Base-by-base conservation (phyloP, 2,113 vertebrate genomes). In the Gallinago paraguaiae region DNA sequence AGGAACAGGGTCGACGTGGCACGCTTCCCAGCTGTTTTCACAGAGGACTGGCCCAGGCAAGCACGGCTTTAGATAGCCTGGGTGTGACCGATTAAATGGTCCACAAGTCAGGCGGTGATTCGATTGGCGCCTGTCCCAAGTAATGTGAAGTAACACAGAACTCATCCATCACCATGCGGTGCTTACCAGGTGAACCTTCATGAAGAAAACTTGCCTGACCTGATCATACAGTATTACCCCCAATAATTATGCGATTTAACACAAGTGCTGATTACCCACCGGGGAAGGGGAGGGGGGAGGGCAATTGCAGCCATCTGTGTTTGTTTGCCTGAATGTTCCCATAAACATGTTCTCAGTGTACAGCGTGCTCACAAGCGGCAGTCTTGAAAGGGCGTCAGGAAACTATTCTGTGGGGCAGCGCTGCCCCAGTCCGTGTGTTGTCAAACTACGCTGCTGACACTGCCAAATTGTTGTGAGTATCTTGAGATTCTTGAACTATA, bases 11-110 rank as follows among this genome's bases (percentile, higher is more conserved):
- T 74, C 13, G 11, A 79, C 76, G 65, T 92, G 93, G 94, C 95
- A 87, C 0, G 2, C 57, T 86, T 94, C 94, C 95, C 95, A 93
- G 83, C 74, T 94, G 91, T 91, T 91, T 91, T 87, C 81, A 85
- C 39, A 87, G 80, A 76, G 79, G 93, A 91, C 94, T 86, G 92
- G 93, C 91, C 92, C 27, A 0, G 92, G 78, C 96, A 97, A 91
- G 93, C 92, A 97, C 23, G 3, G 80, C 78, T 84, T 94, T 72
- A 95, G 87, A 93, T 91, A 91, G 88, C 37, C 80, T 95, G 94
- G 96, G 93, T 93, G 96, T 91, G 95, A 92, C 93, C 22, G 82
- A 93, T 86, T 95, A 96, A 93, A 86, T 77, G 92, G 88, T 92
- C 77, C 86, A 74, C 88, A 90, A 96, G 70, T 92, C 93, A 80